Base-by-base conservation (phyloP, 2,888 invertebrate genomes). In the Stenolophus ochropezus region DNA sequence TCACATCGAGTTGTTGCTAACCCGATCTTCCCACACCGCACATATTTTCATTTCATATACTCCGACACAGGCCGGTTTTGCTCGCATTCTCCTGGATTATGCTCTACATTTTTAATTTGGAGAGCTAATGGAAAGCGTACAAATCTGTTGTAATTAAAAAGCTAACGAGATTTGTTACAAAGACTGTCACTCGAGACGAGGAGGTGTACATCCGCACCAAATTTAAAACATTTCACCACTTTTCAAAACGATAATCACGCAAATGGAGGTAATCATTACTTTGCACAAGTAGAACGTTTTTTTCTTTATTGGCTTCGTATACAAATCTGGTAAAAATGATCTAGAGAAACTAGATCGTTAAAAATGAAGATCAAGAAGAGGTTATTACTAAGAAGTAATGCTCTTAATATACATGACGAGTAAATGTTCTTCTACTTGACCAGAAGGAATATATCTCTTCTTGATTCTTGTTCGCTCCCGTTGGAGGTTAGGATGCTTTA, bases 1-100 rank as follows among this genome's bases (percentile, higher is more conserved):
- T 61, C 61, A 61, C 25, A 23, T 21, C 25, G 61, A 61, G 61
- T 61, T 61, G 61, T 61, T 61, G 61, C 6, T 61, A 61, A 61
- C 25, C 61, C 61, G 25, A 61, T 61, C 61, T 61, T 61, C 21
- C 25, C 21, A n/a, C 25, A 23, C 11, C 58, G 21, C 11, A 21
- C 58, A 25, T 25, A 61, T 61, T 61, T 61, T 61, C 61, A 61
- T 61, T 23, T 61, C 61, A 61, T 14, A 61, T 25, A 23, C 14
- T 14, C 20, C 8, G 6, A 20, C 53, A n/a, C 49, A 11, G 14
- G 51, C 4, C 4, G 25, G 4, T 61, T n/a, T 25, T 21, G 25
- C 23, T 61, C 25, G 61, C 5, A 21, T 58, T 58, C 23, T 8
- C 58, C 25, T 23, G 25, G 23, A 58, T 25, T 61, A 61, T 61